Percentiles rank a stretch among this genome's conserved stretches.
These are phyloP conservation scores for Corythaeola cristata DNA, from an alignment of 2,113 vertebrate genomes.

Conservation along the genomic window DNA sequence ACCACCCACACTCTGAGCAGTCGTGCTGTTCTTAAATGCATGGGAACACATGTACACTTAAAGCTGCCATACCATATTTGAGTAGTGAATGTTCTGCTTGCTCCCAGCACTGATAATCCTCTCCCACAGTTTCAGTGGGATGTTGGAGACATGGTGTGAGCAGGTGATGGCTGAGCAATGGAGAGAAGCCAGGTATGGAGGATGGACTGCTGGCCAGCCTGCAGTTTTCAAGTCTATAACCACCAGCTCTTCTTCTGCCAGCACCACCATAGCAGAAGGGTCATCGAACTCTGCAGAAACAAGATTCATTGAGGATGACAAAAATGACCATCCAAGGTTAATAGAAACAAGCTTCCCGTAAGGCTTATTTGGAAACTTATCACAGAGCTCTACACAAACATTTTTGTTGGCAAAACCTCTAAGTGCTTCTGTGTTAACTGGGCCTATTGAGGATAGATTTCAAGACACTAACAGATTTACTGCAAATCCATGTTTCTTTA, in stretches of 20 bases:
- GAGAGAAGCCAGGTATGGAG: constrained; percentile 93
- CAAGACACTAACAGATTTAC: background rate
- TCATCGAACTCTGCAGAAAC: constrained; percentile 79
- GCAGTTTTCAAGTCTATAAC: constrained; percentile 89
- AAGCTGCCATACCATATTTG: constrained; percentile 81
- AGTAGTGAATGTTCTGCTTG: constrained; percentile 88
- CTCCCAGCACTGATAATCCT: constrained; percentile 82
- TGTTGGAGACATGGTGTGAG: constrained; percentile 93
- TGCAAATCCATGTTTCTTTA: background rate
- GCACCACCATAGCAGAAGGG: constrained; percentile 89
- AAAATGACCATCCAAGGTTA: background rate
- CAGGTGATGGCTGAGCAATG: constrained; percentile 98
- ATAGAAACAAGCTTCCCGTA: background rate
- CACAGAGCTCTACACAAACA: background rate
- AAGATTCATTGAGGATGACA: background rate
- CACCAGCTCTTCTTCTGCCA: constrained; percentile 95
- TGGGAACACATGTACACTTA: background rate
- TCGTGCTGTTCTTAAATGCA: background rate
- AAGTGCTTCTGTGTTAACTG: background rate
- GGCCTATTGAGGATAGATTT: background rate
- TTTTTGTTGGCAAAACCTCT: background rate
- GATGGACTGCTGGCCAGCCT: constrained; percentile 91
- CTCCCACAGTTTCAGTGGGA: constrained; percentile 97
- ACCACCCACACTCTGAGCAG: background rate
- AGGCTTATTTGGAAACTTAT: background rate